Evolutionary conservation across 2,888 invertebrate species (phyloP).

Genomic region (Hypena proboscidalis): DNA sequence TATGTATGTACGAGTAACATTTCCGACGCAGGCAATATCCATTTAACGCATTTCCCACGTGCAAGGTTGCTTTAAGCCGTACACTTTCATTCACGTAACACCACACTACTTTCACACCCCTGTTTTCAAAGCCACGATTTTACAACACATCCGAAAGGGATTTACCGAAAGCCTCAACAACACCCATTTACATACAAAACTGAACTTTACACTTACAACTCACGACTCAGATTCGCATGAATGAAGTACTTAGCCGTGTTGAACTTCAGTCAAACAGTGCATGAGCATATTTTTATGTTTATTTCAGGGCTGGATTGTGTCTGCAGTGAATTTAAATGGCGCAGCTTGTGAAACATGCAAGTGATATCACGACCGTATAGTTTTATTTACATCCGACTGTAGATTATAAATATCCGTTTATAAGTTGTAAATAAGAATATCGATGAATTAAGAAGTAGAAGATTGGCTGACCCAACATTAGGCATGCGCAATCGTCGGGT

Average conservation of each 20-base stretch:
- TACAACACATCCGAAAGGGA: constrained; percentile 49
- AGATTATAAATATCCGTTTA: constrained; percentile 40
- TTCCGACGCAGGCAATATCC: not conserved
- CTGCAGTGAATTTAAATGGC: constrained; percentile 67
- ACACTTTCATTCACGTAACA: constrained; percentile 3
- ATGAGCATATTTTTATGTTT: constrained; percentile 62
- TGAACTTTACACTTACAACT: constrained; percentile 24
- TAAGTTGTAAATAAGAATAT: constrained; percentile 23
- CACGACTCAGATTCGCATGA: constrained; percentile 22
- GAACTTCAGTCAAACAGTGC: constrained; percentile 48
- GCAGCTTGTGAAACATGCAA: constrained; percentile 59
- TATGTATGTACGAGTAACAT: not conserved
- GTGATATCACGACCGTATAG: constrained; percentile 48
- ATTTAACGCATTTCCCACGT: constrained; percentile 3
- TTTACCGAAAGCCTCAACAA: constrained; percentile 47
- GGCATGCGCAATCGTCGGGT: too few species aligned
- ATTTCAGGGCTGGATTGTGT: constrained; percentile 58
- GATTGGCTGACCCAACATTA: too few species aligned
- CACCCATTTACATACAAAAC: constrained; percentile 26
- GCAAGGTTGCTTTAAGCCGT: constrained; percentile 3
- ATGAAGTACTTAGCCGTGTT: constrained; percentile 25
- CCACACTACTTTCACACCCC: constrained; percentile 18
- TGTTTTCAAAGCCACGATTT: constrained; percentile 31
- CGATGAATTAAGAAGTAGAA: too few species aligned
- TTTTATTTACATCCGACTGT: constrained; percentile 54